Percentiles rank a stretch among this genome's conserved stretches.
Conservation (phyloP, 2,888 invertebrate genomes). For the Xestia ashworthii region DNA sequence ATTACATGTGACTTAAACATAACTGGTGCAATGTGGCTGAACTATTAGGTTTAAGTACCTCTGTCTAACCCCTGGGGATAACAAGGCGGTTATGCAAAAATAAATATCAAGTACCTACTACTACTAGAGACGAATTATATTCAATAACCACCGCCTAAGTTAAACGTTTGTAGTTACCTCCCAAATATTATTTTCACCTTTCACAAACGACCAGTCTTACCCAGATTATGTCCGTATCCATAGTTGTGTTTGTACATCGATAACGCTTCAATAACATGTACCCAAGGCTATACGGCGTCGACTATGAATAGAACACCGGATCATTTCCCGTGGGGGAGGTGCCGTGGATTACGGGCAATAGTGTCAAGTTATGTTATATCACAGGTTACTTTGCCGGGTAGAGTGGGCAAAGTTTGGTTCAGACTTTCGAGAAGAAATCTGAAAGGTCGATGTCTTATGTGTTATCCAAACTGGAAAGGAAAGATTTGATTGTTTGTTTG, state of each 20-base stretch:
- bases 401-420: background rate
- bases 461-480: too few relatives aligned
- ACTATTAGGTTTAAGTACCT: too few relatives aligned
- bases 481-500: too few relatives aligned
- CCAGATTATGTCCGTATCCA: conserved; percentile 3
- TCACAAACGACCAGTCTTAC: conserved; percentile 4
- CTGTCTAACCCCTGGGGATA: too few relatives aligned
- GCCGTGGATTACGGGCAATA: conserved; percentile 37
- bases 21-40: too few relatives aligned
- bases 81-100: too few relatives aligned
- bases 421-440: background rate
- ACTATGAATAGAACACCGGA: conserved; percentile 55
- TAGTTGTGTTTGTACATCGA: conserved; percentile 14
- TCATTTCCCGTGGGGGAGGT: conserved; percentile 54
- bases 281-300: conserved; percentile 13
- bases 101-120: background rate
- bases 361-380: conserved; percentile 17
- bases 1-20: too few relatives aligned
- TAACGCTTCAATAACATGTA: conserved; percentile 40
- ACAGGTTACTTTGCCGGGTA: background rate
- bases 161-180: background rate
- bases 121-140: background rate
- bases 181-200: conserved; percentile 5
- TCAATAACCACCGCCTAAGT: background rate
- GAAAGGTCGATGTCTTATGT: background rate